Percentiles rank a stretch among this genome's conserved stretches.
These are phyloP conservation scores for Balaeniceps rex DNA, from an alignment of 2,113 vertebrate species.

Conservation along the genomic window DNA sequence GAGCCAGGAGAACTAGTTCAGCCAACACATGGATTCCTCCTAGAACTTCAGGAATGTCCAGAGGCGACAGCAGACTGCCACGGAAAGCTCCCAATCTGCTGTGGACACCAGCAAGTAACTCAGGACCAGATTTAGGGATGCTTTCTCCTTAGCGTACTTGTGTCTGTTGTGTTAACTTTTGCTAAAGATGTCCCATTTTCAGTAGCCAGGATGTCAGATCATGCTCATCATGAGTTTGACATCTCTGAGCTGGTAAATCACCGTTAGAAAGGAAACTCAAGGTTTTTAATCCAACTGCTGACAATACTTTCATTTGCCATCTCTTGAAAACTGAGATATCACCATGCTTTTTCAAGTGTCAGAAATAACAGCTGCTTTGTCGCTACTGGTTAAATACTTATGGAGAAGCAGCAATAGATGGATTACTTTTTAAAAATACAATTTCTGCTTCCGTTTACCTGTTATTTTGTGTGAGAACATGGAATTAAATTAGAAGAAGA, in stretches of 20 bases:
- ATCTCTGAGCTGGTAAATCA: conserved; percentile 4
- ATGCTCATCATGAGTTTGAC: not conserved
- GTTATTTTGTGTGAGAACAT: not conserved
- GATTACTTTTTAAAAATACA: not conserved
- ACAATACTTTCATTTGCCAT: not conserved
- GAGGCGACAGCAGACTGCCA: not conserved
- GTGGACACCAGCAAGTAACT: not conserved
- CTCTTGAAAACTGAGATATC: not conserved
- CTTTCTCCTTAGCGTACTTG: not conserved
- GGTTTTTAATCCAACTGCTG: not conserved
- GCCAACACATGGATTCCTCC: not conserved
- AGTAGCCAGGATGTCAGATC: not conserved
- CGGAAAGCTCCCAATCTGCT: not conserved
- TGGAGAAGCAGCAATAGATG: not conserved
- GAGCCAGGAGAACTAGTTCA: not conserved
- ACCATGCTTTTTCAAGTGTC: not conserved
- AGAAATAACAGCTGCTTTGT: conserved; percentile 26
- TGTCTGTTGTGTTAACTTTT: not conserved
- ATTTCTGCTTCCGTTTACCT: not conserved
- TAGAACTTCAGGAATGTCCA: not conserved
- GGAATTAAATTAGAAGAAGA: not conserved
- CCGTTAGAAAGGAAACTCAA: not conserved
- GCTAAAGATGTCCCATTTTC: not conserved
- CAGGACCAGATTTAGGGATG: not conserved
- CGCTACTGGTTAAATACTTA: not conserved